A percentile compares a stretch with the other conserved stretches of the same genome.
These are phyloP conservation scores for Oceanodroma tethys DNA, from an alignment of 2,113 vertebrate species.

Conservation along the genomic window DNA sequence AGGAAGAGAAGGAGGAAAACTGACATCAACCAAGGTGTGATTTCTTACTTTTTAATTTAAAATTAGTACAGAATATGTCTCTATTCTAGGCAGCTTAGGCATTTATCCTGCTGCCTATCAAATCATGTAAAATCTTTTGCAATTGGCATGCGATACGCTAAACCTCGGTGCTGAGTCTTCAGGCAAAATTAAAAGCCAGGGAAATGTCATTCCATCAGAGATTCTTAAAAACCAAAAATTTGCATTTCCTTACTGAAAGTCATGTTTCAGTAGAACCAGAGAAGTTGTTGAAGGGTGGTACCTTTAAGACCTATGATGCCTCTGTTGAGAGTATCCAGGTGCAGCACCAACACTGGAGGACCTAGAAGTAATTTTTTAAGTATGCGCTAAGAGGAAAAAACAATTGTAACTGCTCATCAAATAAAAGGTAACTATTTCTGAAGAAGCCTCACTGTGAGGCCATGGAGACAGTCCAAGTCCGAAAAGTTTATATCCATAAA, in stretches of 20 bases:
- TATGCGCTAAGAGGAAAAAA: neutral
- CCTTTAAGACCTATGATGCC: neutral
- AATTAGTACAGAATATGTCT: neutral
- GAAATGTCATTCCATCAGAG: neutral
- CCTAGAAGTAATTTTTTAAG: neutral
- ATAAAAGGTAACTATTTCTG: neutral
- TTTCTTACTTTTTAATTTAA: neutral
- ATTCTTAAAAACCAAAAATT: neutral
- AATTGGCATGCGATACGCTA: neutral
- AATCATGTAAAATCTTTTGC: neutral
- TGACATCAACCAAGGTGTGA: neutral
- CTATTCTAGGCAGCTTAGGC: neutral
- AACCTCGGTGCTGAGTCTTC: neutral
- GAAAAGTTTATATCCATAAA: neutral
- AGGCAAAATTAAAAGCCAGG: constrained; percentile 14
- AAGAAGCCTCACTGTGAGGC: neutral
- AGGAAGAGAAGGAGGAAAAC: neutral
- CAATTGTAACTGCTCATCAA: neutral
- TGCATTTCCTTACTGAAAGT: neutral
- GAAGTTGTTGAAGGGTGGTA: neutral
- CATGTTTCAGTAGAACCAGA: neutral
- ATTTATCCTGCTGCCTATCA: constrained; percentile 1
- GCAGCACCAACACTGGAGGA: neutral
- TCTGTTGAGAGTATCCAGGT: neutral
- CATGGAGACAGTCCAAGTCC: neutral